Base-by-base conservation (phyloP, 2,888 invertebrate genomes). In the Bibio marci region DNA sequence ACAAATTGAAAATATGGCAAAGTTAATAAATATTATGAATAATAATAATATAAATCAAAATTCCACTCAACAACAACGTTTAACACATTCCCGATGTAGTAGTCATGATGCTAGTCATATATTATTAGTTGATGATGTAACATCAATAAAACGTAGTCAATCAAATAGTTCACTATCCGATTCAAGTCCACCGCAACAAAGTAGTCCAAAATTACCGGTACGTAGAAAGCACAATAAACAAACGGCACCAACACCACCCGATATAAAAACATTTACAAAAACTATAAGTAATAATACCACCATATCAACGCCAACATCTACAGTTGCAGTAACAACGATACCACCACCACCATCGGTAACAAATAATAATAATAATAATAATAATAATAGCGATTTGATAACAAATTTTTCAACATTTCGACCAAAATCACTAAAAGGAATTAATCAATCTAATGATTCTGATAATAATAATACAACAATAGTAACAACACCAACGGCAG, bases 161-260 rank as follows among this genome's bases (percentile, higher is more conserved):
- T 76, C 76, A 1, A 76, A 72, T 51, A 76, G 75, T 50, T 76
- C 76, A 43, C 61, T 76, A 4, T 74, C 73, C 13, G 76, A 76
- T 52, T 73, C 69, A 50, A 76, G 76, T 59, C 76, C 77, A 44
- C 75, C 77, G 4, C 70, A 75, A 48, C 67, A 64, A 38, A 73
- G 79, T 28, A 83, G 83, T 59, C 83, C 81, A 14, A 78, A 77
- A 48, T 75, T 76, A 11, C 76, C 76, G 8, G 70, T 73, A 36
- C 60, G 71, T 46, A 65, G 83, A 42, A 70, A 80, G 50, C 81
- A 81, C 59, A 77, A 79, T 49, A 83, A 83, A 53, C 78, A 79
- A 5, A 62, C 69, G 26, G 80, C 80, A 1, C 80, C 80, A 3
- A 73, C 73, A 12, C 79, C 79, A 28, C 76, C 76, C 43, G 32